Evolutionary conservation across 1,140 invertebrate species (phyloP).

Genomic region (Bombus picipes): DNA sequence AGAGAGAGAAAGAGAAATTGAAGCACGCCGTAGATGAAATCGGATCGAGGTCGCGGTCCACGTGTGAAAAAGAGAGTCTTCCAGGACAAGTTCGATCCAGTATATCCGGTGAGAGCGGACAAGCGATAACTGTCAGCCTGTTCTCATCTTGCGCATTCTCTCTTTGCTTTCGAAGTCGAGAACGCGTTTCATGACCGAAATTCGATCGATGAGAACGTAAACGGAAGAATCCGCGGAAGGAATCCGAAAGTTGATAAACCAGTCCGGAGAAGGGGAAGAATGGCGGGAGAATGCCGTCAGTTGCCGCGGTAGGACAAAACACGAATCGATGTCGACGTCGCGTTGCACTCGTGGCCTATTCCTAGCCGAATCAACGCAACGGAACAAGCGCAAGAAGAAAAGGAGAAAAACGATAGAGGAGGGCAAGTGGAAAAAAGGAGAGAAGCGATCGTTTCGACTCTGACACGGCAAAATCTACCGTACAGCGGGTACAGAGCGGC

Average conservation of each 20-base stretch:
- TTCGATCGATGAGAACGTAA: conserved; percentile 26
- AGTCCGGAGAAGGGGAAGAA: conserved; percentile 14
- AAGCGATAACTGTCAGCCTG: conserved; percentile 29
- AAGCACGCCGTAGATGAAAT: neutral
- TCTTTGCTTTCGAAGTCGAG: conserved; percentile 23
- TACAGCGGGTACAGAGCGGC: neutral
- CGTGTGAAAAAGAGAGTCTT: conserved; percentile 69
- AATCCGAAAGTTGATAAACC: conserved; percentile 1
- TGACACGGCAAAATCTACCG: neutral
- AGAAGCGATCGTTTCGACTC: neutral
- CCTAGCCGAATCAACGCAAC: neutral
- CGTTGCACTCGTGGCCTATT: neutral
- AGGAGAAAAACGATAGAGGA: neutral
- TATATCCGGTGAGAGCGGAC: conserved; percentile 67
- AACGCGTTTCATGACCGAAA: conserved; percentile 64
- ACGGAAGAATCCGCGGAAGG: conserved; percentile 7
- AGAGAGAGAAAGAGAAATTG: neutral
- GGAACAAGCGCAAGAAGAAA: neutral
- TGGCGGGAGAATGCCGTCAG: conserved; percentile 7
- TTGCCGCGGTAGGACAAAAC: neutral
- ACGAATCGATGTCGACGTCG: neutral
- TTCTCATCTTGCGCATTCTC: conserved; percentile 1
- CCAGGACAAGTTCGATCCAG: conserved; percentile 52
- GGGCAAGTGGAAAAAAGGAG: neutral
- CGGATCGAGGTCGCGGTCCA: conserved; percentile 64